These are phyloP conservation scores for Brachypteracias leptosomus DNA, from an alignment of 2,113 vertebrate genomes.

Conservation along the genomic window DNA sequence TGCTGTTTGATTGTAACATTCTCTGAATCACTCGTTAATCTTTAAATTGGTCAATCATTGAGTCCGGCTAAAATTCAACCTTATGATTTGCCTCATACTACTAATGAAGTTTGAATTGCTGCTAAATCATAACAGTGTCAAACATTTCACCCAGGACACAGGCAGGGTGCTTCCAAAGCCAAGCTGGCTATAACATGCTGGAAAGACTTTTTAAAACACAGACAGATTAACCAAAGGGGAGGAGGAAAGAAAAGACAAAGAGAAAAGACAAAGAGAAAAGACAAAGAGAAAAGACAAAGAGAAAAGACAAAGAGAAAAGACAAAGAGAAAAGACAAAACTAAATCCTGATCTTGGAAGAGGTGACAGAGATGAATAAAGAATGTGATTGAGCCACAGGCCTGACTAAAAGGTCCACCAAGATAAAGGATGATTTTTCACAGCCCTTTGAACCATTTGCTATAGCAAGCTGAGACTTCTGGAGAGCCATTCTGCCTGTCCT, in stretches of 20 bases:
- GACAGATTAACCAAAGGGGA: not conserved
- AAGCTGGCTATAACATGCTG: not conserved
- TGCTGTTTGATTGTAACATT: not conserved
- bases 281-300: too few species aligned
- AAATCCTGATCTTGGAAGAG: not conserved
- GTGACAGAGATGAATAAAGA: not conserved
- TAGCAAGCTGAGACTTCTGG: not conserved
- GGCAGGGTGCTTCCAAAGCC: not conserved
- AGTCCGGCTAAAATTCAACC: not conserved
- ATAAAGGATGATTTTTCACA: not conserved
- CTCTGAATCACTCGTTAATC: not conserved
- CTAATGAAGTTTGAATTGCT: not conserved
- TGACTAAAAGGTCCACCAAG: not conserved
- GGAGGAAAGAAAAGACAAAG: too few species aligned
- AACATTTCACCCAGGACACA: not conserved
- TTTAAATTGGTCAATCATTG: not conserved
- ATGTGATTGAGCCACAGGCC: not conserved
- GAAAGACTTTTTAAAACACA: not conserved
- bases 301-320: accelerated
- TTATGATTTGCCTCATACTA: not conserved
- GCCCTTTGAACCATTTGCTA: not conserved
- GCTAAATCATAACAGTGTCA: not conserved
- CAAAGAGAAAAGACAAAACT: not conserved
- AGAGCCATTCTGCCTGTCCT: not conserved
- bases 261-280: too few species aligned